Conservation (phyloP, 2,888 invertebrate species). For the Acholoe squamosa region DNA sequence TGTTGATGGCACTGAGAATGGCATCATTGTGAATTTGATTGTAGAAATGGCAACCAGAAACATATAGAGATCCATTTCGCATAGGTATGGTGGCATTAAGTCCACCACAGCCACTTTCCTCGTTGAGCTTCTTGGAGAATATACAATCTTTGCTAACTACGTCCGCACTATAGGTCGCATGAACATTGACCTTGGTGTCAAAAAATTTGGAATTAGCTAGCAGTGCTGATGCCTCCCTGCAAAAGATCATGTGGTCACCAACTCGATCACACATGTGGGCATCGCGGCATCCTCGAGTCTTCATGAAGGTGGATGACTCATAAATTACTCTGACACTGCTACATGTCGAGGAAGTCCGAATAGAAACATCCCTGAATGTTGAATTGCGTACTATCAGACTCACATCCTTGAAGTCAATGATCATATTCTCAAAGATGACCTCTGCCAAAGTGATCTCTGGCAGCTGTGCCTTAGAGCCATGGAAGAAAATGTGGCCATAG, state of each 20-base stretch:
- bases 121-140: constrained; percentile 46
- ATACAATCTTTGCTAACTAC: not conserved
- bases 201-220: not conserved
- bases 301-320: constrained; percentile 36
- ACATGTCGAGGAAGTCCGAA: not conserved
- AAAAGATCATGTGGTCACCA: constrained; percentile 30
- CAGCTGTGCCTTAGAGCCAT: not conserved
- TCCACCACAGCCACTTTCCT: constrained; percentile 64
- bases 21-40: constrained; percentile 63
- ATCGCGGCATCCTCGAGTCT: constrained; percentile 3
- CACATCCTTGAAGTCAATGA: constrained; percentile 45
- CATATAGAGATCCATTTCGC: constrained; percentile 39
- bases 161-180: not conserved
- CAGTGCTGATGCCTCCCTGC: not conserved
- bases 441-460: not conserved
- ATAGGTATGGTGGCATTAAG: constrained; percentile 55
- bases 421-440: constrained; percentile 24
- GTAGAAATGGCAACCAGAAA: constrained; percentile 47
- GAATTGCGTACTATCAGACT: not conserved
- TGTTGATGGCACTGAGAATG: constrained; percentile 65
- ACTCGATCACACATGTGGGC: constrained; percentile 23
- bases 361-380: constrained; percentile 21
- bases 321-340: not conserved
- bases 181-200: constrained; percentile 44
- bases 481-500: not conserved